A percentile compares a stretch with the other conserved stretches of the same genome.
Evolutionary conservation across 2,888 invertebrate species (phyloP).

Genomic region (Athalia rosae): DNA sequence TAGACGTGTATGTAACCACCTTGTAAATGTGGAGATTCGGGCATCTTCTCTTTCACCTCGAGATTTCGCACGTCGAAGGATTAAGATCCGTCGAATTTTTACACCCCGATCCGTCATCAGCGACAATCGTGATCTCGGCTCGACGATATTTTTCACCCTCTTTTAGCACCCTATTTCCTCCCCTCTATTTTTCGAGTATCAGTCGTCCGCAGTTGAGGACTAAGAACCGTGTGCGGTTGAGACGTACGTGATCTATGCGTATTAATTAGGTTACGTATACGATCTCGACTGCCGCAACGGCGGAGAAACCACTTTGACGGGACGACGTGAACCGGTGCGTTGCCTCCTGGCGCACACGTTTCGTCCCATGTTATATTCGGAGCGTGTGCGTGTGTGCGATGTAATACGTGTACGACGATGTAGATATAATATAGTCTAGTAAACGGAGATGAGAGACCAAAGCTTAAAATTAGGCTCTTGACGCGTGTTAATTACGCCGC

Average conservation of each 20-base stretch:
- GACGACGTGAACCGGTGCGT: too few relatives aligned
- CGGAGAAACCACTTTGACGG: too few relatives aligned
- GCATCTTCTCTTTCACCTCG: neutral
- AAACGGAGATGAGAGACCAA: constrained; percentile 21
- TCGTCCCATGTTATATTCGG: too few relatives aligned
- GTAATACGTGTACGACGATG: neutral
- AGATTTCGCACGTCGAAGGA: neutral
- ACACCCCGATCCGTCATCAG: neutral
- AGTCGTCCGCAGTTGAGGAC: too few relatives aligned
- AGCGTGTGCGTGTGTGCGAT: too few relatives aligned
- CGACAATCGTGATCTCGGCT: neutral
- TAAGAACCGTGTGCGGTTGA: too few relatives aligned
- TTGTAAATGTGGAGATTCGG: too few relatives aligned
- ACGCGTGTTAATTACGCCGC: constrained; percentile 6
- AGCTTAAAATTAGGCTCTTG: constrained; percentile 22
- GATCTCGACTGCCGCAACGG: too few relatives aligned
- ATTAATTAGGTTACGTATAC: too few relatives aligned
- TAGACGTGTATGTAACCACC: too few relatives aligned
- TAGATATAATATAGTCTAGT: neutral
- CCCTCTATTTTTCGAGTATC: neutral
- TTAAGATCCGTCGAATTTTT: neutral
- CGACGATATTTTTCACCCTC: neutral
- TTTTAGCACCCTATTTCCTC: neutral
- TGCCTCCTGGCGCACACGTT: too few relatives aligned
- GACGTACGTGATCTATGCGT: too few relatives aligned